A percentile compares a stretch with the other conserved stretches of the same genome.
Conservation (phyloP, 2,888 invertebrate species). For the Steinernema carpocapsae region DNA sequence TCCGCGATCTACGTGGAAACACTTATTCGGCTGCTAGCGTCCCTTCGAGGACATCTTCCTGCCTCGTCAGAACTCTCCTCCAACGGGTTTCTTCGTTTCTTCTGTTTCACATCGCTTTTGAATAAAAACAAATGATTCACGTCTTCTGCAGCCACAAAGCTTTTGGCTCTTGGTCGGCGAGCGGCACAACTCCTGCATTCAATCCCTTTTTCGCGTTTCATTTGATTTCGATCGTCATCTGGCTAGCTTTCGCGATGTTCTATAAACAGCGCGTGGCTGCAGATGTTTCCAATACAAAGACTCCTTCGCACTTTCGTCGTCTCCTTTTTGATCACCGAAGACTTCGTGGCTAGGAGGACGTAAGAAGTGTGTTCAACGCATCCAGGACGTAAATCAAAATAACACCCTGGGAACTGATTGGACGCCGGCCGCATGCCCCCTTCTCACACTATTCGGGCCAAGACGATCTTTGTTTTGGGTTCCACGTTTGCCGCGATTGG, state of each 20-base stretch:
- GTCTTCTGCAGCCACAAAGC: neutral
- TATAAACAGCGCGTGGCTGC: constrained; percentile 2
- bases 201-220: neutral
- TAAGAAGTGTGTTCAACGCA: constrained; percentile 1
- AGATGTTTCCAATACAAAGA: neutral
- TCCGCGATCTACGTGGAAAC: neutral
- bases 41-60: neutral
- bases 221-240: neutral
- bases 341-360: neutral
- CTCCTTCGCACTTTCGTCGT: constrained; percentile 18
- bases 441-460: neutral
- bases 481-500: neutral
- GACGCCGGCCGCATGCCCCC: neutral
- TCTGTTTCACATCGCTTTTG: neutral
- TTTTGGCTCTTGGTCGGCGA: neutral
- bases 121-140: constrained; percentile 5
- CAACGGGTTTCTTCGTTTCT: constrained; percentile 23
- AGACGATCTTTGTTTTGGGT: constrained; percentile 28
- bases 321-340: constrained; percentile 2
- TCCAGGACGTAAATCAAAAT: constrained; percentile 23
- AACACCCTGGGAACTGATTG: constrained; percentile 3
- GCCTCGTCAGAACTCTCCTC: neutral
- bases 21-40: neutral
- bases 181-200: too few relatives aligned
- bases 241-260: neutral